Conservation (phyloP, 64 coral and sea anemone species). For the Montipora capricornis region DNA sequence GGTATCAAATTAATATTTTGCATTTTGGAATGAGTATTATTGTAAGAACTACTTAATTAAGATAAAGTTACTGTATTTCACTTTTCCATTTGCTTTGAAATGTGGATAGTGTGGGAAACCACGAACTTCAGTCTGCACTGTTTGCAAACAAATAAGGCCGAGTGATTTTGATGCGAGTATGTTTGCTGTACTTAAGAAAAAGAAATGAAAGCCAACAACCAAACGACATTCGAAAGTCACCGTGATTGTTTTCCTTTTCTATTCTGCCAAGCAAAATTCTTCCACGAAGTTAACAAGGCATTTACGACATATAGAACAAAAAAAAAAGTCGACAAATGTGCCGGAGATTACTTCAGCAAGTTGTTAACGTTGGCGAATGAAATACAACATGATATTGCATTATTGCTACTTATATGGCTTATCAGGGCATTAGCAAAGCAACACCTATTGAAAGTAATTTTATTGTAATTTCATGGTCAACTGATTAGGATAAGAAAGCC, state of each 20-base stretch:
- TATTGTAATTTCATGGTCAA: background rate
- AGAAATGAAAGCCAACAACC: background rate
- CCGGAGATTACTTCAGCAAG: too few relatives aligned
- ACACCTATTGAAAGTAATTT: background rate
- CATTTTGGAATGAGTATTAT: background rate
- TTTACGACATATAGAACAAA: background rate
- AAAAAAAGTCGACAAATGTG: background rate
- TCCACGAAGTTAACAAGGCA: background rate
- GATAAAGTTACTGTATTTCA: too few relatives aligned
- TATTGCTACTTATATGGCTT: too few relatives aligned
- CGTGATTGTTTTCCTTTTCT: background rate
- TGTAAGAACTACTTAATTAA: background rate
- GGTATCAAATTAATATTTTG: background rate
- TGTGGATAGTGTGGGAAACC: background rate
- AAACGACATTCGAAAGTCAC: background rate
- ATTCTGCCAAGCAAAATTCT: background rate
- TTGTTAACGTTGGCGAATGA: too few relatives aligned
- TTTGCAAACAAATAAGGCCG: too few relatives aligned
- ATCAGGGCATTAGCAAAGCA: background rate
- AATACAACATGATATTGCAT: too few relatives aligned
- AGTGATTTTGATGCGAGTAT: too few relatives aligned
- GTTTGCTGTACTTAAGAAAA: too few relatives aligned
- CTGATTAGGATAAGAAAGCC: too few relatives aligned
- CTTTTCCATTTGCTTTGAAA: background rate
- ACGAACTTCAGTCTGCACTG: background rate